Conservation (phyloP, 30 jellyfish, hydroid and myxozoan genomes). For the Pseudorhiza aurosa region DNA sequence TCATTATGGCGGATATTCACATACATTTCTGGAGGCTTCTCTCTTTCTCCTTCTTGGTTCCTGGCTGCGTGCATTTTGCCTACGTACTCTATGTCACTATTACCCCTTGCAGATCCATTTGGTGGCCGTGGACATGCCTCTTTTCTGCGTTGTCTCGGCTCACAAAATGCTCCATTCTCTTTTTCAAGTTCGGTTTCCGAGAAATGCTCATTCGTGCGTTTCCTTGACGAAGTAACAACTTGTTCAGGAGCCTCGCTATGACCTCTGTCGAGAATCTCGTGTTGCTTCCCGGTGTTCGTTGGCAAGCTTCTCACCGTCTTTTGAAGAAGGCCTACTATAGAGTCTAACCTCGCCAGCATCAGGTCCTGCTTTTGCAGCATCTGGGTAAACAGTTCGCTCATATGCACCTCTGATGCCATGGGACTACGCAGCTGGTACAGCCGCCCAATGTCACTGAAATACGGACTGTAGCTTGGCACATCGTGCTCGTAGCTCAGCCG, state of each 20-base stretch:
- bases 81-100: too few relatives aligned
- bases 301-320: constrained; percentile 4
- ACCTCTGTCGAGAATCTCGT: neutral
- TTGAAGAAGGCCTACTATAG: constrained; percentile 8
- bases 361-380: constrained; percentile 24
- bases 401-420: neutral
- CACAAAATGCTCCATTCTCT: neutral
- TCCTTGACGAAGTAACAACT: neutral
- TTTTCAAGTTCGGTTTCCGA: neutral
- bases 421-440: neutral
- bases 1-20: neutral
- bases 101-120: too few relatives aligned
- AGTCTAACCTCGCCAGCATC: constrained; percentile 17
- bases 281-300: neutral
- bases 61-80: too few relatives aligned
- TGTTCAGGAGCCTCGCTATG: neutral
- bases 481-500: neutral
- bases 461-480: neutral
- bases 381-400: constrained; percentile 6
- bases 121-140: neutral
- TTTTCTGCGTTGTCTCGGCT: neutral
- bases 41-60: neutral
- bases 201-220: neutral
- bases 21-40: neutral
- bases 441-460: neutral